Evolutionary conservation across 2,113 vertebrate genomes (phyloP).

Genomic region (Hipposideros armiger): DNA sequence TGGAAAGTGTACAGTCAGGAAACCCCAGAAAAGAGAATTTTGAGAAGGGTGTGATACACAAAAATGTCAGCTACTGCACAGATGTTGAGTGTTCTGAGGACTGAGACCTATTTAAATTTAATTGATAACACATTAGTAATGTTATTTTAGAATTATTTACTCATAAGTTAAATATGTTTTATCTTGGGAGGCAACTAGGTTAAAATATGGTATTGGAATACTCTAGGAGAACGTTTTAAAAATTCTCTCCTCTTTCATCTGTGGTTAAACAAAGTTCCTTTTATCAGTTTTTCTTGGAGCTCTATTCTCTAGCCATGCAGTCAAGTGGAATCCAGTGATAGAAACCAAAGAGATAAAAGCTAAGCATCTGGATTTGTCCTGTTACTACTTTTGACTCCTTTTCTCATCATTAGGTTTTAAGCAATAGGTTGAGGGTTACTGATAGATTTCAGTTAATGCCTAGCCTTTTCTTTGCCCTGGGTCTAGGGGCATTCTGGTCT

Average conservation of each 20-base stretch:
- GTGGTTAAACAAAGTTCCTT: slow-evolving; percentile 36
- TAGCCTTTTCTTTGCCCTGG: not conserved
- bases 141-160: slow-evolving; percentile 57
- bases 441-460: not conserved
- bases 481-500: not conserved
- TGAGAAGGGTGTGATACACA: not conserved
- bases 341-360: slow-evolving; percentile 42
- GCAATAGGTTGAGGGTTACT: not conserved
- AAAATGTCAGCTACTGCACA: not conserved
- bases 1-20: slow-evolving; percentile 39
- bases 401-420: slow-evolving; percentile 18
- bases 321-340: slow-evolving; percentile 7
- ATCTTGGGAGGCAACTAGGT: not conserved
- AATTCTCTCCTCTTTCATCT: not conserved
- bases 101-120: not conserved
- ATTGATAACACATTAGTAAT: not conserved
- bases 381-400: not conserved
- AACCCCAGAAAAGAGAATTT: slow-evolving; percentile 30
- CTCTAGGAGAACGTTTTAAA: not conserved
- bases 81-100: not conserved
- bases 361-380: slow-evolving; percentile 50
- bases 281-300: slow-evolving; percentile 51
- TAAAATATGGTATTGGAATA: slow-evolving; percentile 15
- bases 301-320: not conserved
- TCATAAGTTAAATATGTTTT: slow-evolving; percentile 10